Evolutionary conservation across 2,797 vertebrate species (phyloP), one percentile per base, ranked within the genome.

Genomic region (Masticophis lateralis): DNA sequence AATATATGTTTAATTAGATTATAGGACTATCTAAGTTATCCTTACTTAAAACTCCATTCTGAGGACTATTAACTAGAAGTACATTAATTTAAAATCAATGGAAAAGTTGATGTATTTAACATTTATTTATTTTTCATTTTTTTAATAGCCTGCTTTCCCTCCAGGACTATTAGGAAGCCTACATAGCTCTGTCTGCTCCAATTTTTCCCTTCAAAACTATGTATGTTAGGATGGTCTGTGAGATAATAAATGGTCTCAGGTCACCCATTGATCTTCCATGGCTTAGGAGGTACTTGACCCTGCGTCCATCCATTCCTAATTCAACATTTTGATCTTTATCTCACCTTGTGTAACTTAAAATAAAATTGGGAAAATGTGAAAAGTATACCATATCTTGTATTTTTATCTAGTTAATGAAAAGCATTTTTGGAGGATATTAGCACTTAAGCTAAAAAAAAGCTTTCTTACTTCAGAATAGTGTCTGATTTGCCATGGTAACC

Each of bases 401-500:
- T 94, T 92, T 96, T 94, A 69, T 96, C 91, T 83, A 93, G 96
- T 95, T 0, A 3, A 92, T 61, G 93, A 90, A 95, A 93, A 18
- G 55, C 1, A 92, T 94, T 89, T 3, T 27, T 25, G 51, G 87
- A 22, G 91, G 92, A 55, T 89, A 93, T 93, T 69, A 93, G 89
- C 94, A 90, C 79, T 90, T 95, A 90, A 94, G 96, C 95, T 74
- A 92, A 96, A 95, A 94, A 32, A 51, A 96, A 96, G 91, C 1
- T 2, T 60, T 13, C 90, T 95, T 90, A 37, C 13, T 79, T 95
- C 92, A 86, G n/a, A 94, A 4, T 37, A 90, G 9, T 0, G 47
- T 86, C 95, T 94, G 94, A 93, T 94, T 97, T 94, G 95, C 94
- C 94, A 93, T 97, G 96, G 94, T 94, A 97, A 97, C 95, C 16